Evolutionary conservation across 2,113 vertebrate species (phyloP), one percentile per base, ranked within the genome.

Genomic region (Ahaetulla prasina): DNA sequence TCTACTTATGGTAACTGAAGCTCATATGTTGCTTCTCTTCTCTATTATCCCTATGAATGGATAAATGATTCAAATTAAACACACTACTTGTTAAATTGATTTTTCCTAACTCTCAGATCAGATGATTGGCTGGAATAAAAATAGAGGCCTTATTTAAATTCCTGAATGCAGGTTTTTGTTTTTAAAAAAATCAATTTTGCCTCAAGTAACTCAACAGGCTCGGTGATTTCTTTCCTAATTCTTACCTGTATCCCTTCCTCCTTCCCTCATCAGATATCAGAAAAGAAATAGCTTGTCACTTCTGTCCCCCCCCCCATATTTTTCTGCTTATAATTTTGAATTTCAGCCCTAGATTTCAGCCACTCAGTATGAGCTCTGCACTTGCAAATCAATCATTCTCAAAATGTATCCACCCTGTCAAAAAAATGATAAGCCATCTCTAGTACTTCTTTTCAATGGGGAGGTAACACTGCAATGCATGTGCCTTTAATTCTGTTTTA

Each of bases 291-390:
- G 96, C 35, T 80, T 43, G 35, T 80, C 74, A 80, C 74, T 43
- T 90, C 90, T 91, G 86, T 94, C 74, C 85, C 95, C 95, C 88
- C 55, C 55, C 9, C 57, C 92, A 96, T 94, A 92, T 95, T 93
- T 96, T 91, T 0, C 63, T 96, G 93, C 91, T 39, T 95, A 90
- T 93, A 94, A 96, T 95, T 97, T 96, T 96, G 94, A 96, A 96
- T 97, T 94, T 92, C 95, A 96, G 91, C 94, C 94, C 96, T 97
- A 94, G 90, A 96, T 96, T 97, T 96, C 95, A 96, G 95, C 85
- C 91, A 95, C 94, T 94, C 95, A 95, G 94, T 97, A 94, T 95
- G 92, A 95, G 91, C 96, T 97, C 93, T 94, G 85, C 94, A 93
- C 54, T 87, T 87, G 47, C 94, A 97, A 97, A 97, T 97, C 86